Percentiles rank a stretch among this genome's conserved stretches.
Conservation (phyloP, 2,113 vertebrate genomes). For the Corythornis vintsioides region DNA sequence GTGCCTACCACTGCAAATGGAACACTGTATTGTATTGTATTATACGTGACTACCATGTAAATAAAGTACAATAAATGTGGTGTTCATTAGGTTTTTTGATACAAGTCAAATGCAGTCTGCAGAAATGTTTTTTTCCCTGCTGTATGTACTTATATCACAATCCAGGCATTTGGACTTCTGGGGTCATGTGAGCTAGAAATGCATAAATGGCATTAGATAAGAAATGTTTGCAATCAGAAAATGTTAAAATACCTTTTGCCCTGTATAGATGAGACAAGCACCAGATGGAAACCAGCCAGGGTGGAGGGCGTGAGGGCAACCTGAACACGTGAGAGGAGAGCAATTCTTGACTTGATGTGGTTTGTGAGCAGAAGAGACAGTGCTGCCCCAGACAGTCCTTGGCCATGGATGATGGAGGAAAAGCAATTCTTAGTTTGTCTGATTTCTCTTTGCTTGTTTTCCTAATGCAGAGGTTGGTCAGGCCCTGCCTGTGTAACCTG, state of each 20-base stretch:
- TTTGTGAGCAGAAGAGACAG: neutral
- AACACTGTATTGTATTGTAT: slow-evolving; percentile 29
- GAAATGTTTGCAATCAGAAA: neutral
- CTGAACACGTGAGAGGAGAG: neutral
- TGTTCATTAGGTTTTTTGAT: slow-evolving; percentile 48
- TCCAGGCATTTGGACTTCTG: neutral
- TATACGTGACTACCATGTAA: neutral
- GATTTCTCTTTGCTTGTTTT: neutral
- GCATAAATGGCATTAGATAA: neutral
- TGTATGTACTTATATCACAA: neutral
- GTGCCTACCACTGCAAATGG: slow-evolving; percentile 36
- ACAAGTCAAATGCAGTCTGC: slow-evolving; percentile 42
- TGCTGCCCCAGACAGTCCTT: neutral
- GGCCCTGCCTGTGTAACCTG: neutral
- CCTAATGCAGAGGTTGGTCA: neutral
- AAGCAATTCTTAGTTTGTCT: neutral
- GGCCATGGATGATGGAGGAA: neutral
- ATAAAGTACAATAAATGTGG: slow-evolving; percentile 51
- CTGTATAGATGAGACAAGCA: neutral
- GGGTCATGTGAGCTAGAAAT: neutral
- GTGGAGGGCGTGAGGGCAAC: neutral
- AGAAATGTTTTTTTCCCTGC: neutral
- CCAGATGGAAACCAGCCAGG: neutral
- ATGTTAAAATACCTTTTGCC: neutral
- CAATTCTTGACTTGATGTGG: neutral